These are phyloP conservation scores for Athalia rosae DNA, from an alignment of 2,888 invertebrate genomes.

Conservation along the genomic window DNA sequence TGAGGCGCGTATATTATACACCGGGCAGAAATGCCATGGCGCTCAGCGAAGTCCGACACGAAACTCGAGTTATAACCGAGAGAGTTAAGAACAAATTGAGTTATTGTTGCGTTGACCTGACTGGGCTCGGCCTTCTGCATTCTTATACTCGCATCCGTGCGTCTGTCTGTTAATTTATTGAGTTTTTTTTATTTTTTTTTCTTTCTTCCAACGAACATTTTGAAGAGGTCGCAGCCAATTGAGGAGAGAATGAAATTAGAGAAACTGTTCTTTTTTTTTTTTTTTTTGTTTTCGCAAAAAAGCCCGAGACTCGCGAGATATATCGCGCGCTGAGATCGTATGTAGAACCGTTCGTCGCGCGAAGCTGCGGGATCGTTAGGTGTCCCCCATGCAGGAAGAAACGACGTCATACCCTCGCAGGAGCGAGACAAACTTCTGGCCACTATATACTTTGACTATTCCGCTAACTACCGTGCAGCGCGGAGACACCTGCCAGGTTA, in stretches of 20 bases:
- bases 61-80: slow-evolving; percentile 27
- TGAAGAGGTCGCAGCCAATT: too few relatives aligned
- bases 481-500: slow-evolving; percentile 39
- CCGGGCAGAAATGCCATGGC: slow-evolving; percentile 11
- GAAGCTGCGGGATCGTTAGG: neutral
- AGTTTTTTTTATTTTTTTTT: too few relatives aligned
- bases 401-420: neutral
- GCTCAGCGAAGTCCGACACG: neutral
- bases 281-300: too few relatives aligned
- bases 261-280: too few relatives aligned
- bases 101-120: slow-evolving; percentile 34
- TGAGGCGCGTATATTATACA: neutral
- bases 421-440: neutral
- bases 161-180: too few relatives aligned
- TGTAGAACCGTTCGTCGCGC: neutral
- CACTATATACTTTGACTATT: neutral
- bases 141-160: neutral
- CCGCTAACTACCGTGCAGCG: slow-evolving; percentile 16
- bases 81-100: slow-evolving; percentile 29
- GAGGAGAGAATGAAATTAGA: too few relatives aligned
- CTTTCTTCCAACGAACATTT: too few relatives aligned
- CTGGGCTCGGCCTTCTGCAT: slow-evolving; percentile 13
- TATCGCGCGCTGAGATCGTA: slow-evolving; percentile 35
- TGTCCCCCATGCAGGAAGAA: neutral
- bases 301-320: slow-evolving; percentile 13